phyloP scores from a whole-genome alignment of 2,113 vertebrate genomes.

The Lathamus discolor region DNA sequence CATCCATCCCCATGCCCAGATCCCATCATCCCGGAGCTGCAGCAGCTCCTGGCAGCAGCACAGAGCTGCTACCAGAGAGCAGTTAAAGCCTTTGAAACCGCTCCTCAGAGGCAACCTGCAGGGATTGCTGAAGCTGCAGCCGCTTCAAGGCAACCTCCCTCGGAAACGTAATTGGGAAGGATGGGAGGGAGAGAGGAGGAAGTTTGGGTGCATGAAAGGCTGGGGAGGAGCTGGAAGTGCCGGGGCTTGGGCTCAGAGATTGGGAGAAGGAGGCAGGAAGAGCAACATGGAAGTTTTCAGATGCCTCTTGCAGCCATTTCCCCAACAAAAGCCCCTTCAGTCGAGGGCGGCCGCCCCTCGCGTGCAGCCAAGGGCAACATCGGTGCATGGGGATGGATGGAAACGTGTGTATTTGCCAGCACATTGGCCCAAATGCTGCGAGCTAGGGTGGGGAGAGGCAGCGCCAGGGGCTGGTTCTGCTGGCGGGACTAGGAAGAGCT shows the following conservation, averaged over 20 bases:
- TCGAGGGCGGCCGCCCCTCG: background rate
- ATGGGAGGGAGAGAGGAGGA: background rate
- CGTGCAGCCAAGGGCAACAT: conserved; percentile 59
- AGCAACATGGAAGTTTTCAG: background rate
- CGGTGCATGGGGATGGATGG: background rate
- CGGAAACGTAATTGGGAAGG: background rate
- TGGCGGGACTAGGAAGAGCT: background rate
- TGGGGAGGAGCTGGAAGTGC: background rate
- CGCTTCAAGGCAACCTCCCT: background rate
- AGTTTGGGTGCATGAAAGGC: background rate
- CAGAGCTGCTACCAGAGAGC: accelerated
- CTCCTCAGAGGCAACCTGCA: background rate
- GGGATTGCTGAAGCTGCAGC: background rate
- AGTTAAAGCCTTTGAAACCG: background rate
- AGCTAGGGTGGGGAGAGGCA: background rate
- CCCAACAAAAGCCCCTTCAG: conserved; percentile 59
- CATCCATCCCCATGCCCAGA: accelerated
- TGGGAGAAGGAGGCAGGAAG: background rate
- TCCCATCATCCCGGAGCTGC: background rate
- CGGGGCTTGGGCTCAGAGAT: background rate
- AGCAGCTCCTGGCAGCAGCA: background rate
- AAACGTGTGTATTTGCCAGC: background rate
- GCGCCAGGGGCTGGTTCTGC: background rate
- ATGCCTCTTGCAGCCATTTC: background rate
- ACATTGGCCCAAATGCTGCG: background rate